These are phyloP conservation scores for Staurois parvus DNA, from an alignment of 2,797 vertebrate species.

Conservation along the genomic window DNA sequence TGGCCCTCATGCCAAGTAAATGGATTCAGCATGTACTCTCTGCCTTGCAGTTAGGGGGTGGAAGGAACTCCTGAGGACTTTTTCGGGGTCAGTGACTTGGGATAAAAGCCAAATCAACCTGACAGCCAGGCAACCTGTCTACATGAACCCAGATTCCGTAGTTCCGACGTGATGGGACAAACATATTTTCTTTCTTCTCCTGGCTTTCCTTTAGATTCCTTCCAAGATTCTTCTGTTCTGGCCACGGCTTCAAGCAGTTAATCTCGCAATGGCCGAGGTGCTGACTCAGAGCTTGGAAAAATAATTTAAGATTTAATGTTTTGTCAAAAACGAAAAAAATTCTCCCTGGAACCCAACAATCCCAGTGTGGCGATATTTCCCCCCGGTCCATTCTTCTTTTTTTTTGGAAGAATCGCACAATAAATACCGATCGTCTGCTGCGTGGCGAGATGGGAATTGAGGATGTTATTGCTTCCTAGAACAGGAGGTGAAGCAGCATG, in stretches of 20 bases:
- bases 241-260: conserved; percentile 10
- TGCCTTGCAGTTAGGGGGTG: too few species aligned
- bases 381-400: not conserved
- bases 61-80: too few species aligned
- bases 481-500: conserved; percentile 35
- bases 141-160: too few species aligned
- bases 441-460: conserved; percentile 35
- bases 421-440: conserved; percentile 48
- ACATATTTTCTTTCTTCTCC: too few species aligned
- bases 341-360: not conserved
- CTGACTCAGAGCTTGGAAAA: conserved; percentile 11
- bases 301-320: conserved; percentile 12
- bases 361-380: conserved; percentile 10
- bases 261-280: not conserved
- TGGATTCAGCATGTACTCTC: too few species aligned
- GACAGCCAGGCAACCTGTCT: too few species aligned
- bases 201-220: not conserved
- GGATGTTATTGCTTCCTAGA: conserved; percentile 51
- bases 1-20: too few species aligned
- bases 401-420: conserved; percentile 15
- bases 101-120: too few species aligned
- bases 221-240: not conserved
- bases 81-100: too few species aligned
- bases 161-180: too few species aligned
- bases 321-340: not conserved